These are phyloP conservation scores for Tetranychus urticae DNA, from an alignment of 1,140 invertebrate genomes.

Conservation along the genomic window DNA sequence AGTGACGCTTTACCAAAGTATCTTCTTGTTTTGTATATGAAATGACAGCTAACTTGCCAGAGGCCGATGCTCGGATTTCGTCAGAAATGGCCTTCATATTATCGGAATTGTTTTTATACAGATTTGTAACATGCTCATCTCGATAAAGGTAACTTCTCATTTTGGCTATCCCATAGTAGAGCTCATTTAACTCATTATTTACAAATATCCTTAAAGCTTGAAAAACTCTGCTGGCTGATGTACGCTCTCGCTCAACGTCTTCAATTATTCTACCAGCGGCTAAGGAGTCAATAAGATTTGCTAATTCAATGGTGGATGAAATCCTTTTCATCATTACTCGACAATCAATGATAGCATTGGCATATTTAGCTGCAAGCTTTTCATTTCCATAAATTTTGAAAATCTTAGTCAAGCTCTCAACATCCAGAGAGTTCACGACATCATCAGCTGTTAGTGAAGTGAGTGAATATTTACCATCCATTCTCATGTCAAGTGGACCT, in stretches of 20 bases:
- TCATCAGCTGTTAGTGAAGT: constrained; percentile 54
- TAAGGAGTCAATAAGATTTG: constrained; percentile 35
- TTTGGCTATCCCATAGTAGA: constrained; percentile 62
- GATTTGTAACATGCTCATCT: background rate
- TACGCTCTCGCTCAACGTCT: constrained; percentile 43
- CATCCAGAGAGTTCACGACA: constrained; percentile 49
- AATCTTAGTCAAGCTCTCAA: constrained; percentile 50
- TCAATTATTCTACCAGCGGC: constrained; percentile 30
- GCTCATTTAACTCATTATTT: constrained; percentile 88
- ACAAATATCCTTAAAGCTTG: constrained; percentile 85
- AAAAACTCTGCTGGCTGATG: constrained; percentile 74
- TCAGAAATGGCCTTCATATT: background rate
- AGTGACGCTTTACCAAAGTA: constrained; percentile 72
- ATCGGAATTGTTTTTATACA: background rate
- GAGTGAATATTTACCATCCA: constrained; percentile 43
- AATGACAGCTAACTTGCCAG: constrained; percentile 49
- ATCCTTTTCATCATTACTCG: constrained; percentile 53
- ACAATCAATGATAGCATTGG: constrained; percentile 62
- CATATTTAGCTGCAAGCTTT: constrained; percentile 58
- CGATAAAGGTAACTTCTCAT: constrained; percentile 39
- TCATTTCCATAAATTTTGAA: constrained; percentile 77
- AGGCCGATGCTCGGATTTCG: background rate
- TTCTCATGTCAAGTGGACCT: constrained; percentile 82
- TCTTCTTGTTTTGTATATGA: constrained; percentile 86
- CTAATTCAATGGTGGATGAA: constrained; percentile 56